Conservation (phyloP, 2,113 vertebrate genomes). For the Alectura lathami region DNA sequence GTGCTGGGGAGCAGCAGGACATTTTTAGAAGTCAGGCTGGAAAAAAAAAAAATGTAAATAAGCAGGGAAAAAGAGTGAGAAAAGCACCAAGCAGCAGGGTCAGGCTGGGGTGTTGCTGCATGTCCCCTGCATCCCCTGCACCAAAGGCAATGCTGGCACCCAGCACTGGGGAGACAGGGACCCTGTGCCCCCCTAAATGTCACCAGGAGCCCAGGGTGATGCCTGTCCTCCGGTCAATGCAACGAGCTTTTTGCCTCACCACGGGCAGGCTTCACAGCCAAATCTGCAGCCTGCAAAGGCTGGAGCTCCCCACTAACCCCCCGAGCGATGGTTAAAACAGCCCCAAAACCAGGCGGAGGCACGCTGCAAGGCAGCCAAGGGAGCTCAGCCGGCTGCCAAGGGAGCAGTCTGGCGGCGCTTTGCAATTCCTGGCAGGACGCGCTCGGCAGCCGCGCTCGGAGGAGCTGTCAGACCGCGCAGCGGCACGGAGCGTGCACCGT, state of each 20-base stretch:
- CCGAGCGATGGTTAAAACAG: not conserved
- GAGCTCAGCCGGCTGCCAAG: not conserved
- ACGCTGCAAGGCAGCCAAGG: not conserved
- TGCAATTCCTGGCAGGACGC: not conserved
- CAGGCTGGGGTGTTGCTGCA: rapidly evolving
- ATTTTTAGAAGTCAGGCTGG: not conserved
- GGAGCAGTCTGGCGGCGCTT: not conserved
- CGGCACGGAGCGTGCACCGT: not conserved
- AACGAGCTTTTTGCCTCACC: not conserved
- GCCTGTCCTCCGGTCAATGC: not conserved
- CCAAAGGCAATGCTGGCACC: not conserved
- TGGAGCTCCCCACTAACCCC: not conserved
- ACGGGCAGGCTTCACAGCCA: not conserved
- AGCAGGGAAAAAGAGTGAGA: not conserved
- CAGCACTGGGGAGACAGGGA: not conserved
- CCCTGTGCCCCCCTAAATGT: rapidly evolving
- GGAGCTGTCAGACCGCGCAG: not conserved
- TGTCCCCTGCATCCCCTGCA: not conserved
- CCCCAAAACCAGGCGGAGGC: not conserved
- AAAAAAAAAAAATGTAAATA: not conserved
- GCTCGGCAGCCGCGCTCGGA: not conserved
- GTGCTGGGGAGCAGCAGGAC: constrained; percentile 7
- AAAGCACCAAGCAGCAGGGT: not conserved
- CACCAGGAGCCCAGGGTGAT: not conserved
- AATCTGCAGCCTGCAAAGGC: not conserved